A percentile compares a stretch with the other conserved stretches of the same genome.
Evolutionary conservation across 2,797 vertebrate species (phyloP).

Genomic region (Miichthys miiuy): DNA sequence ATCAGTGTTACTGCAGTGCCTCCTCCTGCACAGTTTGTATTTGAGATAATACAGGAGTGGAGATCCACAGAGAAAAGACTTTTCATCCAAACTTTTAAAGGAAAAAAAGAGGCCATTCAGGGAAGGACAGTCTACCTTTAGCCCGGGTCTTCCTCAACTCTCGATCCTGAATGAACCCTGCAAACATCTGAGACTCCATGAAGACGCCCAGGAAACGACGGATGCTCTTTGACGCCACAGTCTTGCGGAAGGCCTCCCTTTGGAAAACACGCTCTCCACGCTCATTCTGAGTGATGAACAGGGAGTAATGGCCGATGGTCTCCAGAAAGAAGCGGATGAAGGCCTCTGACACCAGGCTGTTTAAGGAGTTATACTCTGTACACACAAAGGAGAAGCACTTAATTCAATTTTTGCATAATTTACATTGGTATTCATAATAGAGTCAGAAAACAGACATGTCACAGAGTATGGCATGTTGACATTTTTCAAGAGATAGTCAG

Average conservation of each 20-base stretch:
- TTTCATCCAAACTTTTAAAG: constrained; percentile 5
- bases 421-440: background rate
- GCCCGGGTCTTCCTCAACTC: constrained; percentile 96
- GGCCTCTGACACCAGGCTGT: constrained; percentile 96
- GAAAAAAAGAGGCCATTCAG: background rate
- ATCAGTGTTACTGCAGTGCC: constrained; percentile 62
- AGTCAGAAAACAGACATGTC: constrained; percentile 14
- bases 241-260: constrained; percentile 97
- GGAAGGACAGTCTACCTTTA: constrained; percentile 89
- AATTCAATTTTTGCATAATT: background rate
- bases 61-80: constrained; percentile 8
- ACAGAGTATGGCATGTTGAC: constrained; percentile 5
- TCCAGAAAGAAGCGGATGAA: constrained; percentile 99
- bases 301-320: constrained; percentile 97
- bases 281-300: constrained; percentile 96
- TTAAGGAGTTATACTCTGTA: constrained; percentile 95
- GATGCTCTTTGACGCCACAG: constrained; percentile 97
- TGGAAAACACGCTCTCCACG: constrained; percentile 94
- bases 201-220: constrained; percentile 98
- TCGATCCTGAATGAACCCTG: constrained; percentile 98
- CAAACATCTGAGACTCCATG: constrained; percentile 99
- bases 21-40: constrained; percentile 12
- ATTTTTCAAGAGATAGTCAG: constrained; percentile 15
- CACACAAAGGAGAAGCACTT: constrained; percentile 22
- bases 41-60: background rate